These are phyloP conservation scores for Ariolimax columbianus DNA, from an alignment of 2,888 invertebrate species.

Conservation along the genomic window DNA sequence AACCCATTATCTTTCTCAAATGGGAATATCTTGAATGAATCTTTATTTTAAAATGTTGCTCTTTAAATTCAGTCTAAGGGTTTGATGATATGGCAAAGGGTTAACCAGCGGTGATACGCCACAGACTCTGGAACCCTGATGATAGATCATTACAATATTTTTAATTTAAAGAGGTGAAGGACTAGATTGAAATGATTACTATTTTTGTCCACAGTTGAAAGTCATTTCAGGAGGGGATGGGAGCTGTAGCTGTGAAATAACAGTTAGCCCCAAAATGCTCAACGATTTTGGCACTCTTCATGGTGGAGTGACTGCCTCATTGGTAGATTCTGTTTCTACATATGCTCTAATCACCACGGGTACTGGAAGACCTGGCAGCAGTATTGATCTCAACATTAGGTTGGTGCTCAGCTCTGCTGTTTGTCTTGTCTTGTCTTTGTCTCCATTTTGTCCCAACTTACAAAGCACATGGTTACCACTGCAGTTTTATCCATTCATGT, in stretches of 20 bases:
- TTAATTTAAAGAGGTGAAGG: neutral
- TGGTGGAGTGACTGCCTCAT: conserved; percentile 90
- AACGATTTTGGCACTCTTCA: conserved; percentile 88
- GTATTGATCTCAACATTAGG: conserved; percentile 90
- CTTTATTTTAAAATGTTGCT: too few relatives aligned
- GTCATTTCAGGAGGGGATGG: conserved; percentile 50
- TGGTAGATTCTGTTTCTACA: conserved; percentile 88
- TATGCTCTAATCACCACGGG: conserved; percentile 86
- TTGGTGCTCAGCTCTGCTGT: conserved; percentile 80
- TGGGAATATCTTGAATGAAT: too few relatives aligned
- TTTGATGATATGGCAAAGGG: too few relatives aligned
- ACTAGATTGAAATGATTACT: neutral
- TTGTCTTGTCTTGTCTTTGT: too few relatives aligned
- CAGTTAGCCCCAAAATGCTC: conserved; percentile 86
- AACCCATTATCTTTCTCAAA: too few relatives aligned
- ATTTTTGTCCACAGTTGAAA: conserved; percentile 39
- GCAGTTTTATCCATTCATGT: neutral
- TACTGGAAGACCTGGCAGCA: conserved; percentile 85
- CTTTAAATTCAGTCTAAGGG: too few relatives aligned
- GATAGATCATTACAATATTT: too few relatives aligned
- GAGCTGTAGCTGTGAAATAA: conserved; percentile 83
- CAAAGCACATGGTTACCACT: too few relatives aligned
- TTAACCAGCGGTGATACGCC: too few relatives aligned
- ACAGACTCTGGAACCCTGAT: too few relatives aligned
- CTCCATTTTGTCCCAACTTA: too few relatives aligned